A percentile compares a stretch with the other conserved stretches of the same genome.
Evolutionary conservation across 2,113 vertebrate species (phyloP).

Genomic region (Bubalus kerabau): DNA sequence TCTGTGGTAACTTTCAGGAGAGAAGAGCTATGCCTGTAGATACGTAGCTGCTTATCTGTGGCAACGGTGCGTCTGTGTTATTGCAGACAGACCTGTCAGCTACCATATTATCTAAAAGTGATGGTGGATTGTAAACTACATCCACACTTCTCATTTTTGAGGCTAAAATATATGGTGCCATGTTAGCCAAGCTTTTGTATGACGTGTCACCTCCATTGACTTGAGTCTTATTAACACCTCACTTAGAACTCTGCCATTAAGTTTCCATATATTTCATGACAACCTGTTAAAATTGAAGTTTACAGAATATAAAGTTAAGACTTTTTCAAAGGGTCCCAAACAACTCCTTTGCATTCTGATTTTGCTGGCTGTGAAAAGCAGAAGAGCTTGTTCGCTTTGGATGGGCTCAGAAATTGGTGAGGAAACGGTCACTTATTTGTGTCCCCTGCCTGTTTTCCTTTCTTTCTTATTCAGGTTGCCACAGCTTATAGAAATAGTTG

Average conservation of each 20-base stretch:
- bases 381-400: background rate
- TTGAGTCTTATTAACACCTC: background rate
- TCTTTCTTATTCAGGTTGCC: conserved; percentile 86
- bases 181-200: background rate
- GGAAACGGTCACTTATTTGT: conserved; percentile 56
- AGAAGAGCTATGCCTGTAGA: background rate
- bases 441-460: conserved; percentile 70
- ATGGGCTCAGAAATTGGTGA: background rate
- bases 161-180: background rate
- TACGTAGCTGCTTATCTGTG: background rate
- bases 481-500: conserved; percentile 96
- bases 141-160: background rate
- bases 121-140: background rate
- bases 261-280: background rate
- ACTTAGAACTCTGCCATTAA: background rate
- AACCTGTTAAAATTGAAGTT: background rate
- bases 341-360: background rate
- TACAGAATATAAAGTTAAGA: background rate
- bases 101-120: background rate
- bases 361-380: background rate
- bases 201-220: background rate
- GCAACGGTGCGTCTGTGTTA: background rate
- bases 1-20: background rate
- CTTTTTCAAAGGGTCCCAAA: background rate
- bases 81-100: background rate